Evolutionary conservation across 2,797 vertebrate genomes (phyloP), one percentile per base, ranked within the genome.

Genomic region (Babyrousa celebensis): DNA sequence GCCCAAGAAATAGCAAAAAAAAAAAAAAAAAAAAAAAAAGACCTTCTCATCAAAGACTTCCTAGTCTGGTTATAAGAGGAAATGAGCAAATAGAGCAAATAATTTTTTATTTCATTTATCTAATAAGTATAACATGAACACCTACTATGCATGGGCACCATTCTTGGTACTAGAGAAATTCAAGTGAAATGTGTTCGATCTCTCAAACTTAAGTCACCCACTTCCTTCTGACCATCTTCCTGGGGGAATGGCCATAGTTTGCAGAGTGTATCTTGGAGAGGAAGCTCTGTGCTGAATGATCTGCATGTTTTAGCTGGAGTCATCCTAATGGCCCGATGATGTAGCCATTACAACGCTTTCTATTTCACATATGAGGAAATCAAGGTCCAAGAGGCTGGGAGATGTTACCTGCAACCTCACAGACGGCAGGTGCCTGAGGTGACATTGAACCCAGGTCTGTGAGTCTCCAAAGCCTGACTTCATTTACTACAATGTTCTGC

Each of bases 241-340:
- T 1, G 70, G n/a, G 29, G 29, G 12, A 12, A 20, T 1, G 15
- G 3, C 21, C 6, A 10, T 0, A 1, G 12, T 17, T 43, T 25
- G 16, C 14, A 2, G 67, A 12, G 15, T 1, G 36, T 48, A 60
- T 48, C 29, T 52, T 12, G 1, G 0, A 3, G 36, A 9, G 21
- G 0, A 15, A 12, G 3, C 10, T 0, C 32, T 8, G 12, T 0
- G 1, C 36, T 9, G 3, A 15, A 32, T 9, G 5, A 3, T 27
- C 54, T 48, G 0, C 5, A 0, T 1, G 1, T 18, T 1, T 80
- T 12, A 17, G 18, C 40, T 48, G 2, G 0, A 0, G 58, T 52
- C 58, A 14, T 48, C 18, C 68, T 4, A 17, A 21, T 2, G 43
- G 78, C 6, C 29, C 74, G 8, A 20, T 8, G 20, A 58, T 10